Evolutionary conservation across 2,113 vertebrate species (phyloP), one percentile per base, ranked within the genome.

Genomic region (Actenoides hombroni): DNA sequence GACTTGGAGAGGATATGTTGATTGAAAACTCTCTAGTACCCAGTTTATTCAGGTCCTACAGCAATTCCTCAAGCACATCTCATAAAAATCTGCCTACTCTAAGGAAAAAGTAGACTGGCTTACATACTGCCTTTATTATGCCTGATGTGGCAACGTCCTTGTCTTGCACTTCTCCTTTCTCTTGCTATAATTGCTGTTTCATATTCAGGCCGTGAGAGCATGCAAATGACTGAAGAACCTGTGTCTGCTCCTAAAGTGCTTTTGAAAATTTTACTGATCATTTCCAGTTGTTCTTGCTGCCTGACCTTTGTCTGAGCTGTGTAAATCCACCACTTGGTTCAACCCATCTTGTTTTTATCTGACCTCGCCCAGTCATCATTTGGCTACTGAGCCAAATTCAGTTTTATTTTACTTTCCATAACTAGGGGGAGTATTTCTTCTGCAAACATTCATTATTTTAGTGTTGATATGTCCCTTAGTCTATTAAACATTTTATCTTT

Each of bases 331-430:
- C 12, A 12, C 56, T 81, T 10, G 0, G 0, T 81, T 74, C 39
- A 75, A 35, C 19, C 11, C 2, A 9, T 2, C 26, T 77, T 85
- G 13, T 76, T 90, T 53, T 48, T 24, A 20, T 65, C 24, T 78
- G 60, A 40, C 23, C 44, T 83, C 2, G 0, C 14, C 65, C 28
- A 21, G 31, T 54, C 23, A 40, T 77, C 28, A 20, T 57, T 33
- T 57, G 9, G 15, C 19, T 92, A 33, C 6, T 0, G 1, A 93
- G 73, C 5, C 37, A 92, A 76, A 60, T 74, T 77, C 1, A 4
- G 4, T 71, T 87, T 90, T 74, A 63, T 93, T 93, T 90, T 88
- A 54, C 31, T 88, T 94, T 88, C 13, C 8, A 26, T 83, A 67
- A 59, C 31, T 60, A 61, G 59, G 4, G 40, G 40, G n/a, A 80